These are phyloP conservation scores for Patella ulyssiponensis DNA, from an alignment of 2,888 invertebrate species.

Conservation along the genomic window DNA sequence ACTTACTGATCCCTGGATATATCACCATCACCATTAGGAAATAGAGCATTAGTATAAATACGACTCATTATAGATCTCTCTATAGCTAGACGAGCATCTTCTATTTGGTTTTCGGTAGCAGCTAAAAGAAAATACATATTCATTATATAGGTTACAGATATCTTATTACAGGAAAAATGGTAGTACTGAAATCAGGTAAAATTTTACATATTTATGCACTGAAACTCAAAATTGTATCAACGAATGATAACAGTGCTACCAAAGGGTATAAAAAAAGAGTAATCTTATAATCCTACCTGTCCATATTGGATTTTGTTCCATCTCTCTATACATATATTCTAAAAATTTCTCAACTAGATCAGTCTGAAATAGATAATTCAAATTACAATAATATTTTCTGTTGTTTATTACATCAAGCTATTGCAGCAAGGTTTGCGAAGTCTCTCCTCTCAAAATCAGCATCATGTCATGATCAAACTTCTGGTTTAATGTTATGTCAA, in stretches of 20 bases:
- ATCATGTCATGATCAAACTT: too few relatives aligned
- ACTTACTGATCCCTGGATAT: constrained; percentile 82
- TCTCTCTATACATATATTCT: constrained; percentile 69
- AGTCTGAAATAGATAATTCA: constrained; percentile 70
- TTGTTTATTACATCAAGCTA: too few relatives aligned
- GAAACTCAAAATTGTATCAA: too few relatives aligned
- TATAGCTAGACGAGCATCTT: constrained; percentile 85
- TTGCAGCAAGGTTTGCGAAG: too few relatives aligned
- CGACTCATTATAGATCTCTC: constrained; percentile 92
- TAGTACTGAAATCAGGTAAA: too few relatives aligned
- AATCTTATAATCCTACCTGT: constrained; percentile 51
- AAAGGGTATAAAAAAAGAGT: background rate
- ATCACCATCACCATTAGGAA: constrained; percentile 97
- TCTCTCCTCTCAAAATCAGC: too few relatives aligned
- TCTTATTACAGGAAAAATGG: too few relatives aligned
- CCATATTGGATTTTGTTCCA: constrained; percentile 72
- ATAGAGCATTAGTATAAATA: constrained; percentile 92
- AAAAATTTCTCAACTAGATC: constrained; percentile 89
- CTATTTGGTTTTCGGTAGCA: constrained; percentile 81
- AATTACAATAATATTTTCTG: background rate
- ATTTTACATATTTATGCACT: too few relatives aligned
- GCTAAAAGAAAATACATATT: constrained; percentile 73
- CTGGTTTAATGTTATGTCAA: too few relatives aligned
- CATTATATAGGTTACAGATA: too few relatives aligned
- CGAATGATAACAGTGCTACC: too few relatives aligned